Percentiles rank a stretch among this genome's conserved stretches.
These are phyloP conservation scores for Lepisosteus oculatus DNA, from an alignment of 2,113 vertebrate species.

Conservation along the genomic window DNA sequence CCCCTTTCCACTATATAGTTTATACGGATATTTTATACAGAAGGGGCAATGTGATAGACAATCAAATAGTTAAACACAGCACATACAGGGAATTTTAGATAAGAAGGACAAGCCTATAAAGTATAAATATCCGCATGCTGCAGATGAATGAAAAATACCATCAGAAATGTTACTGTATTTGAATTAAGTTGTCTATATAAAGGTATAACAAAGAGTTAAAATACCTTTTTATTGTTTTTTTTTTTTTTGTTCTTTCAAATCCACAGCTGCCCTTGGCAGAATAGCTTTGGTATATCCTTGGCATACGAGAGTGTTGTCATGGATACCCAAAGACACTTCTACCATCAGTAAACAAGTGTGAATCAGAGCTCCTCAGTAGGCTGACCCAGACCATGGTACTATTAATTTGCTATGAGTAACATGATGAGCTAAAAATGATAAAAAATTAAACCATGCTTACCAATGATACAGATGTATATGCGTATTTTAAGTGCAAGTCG, in stretches of 20 bases:
- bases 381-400: conserved; percentile 44
- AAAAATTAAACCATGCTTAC: too few species aligned
- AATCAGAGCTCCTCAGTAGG: conserved; percentile 59
- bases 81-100: conserved; percentile 6
- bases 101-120: conserved; percentile 1
- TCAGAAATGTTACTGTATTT: conserved; percentile 2
- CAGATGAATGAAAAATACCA: background rate
- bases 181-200: background rate
- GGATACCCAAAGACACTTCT: conserved; percentile 73
- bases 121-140: background rate
- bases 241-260: background rate
- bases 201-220: conserved; percentile 6
- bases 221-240: conserved; percentile 10
- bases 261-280: conserved; percentile 41
- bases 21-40: too few species aligned
- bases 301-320: conserved; percentile 73
- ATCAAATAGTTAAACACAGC: conserved; percentile 6
- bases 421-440: background rate
- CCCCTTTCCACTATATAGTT: too few species aligned
- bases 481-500: too few species aligned
- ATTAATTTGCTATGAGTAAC: background rate
- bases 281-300: conserved; percentile 52
- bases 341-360: conserved; percentile 66
- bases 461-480: too few species aligned
- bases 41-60: background rate